A percentile compares a stretch with the other conserved stretches of the same genome.
phyloP scores from a whole-genome alignment of 2,888 invertebrate species.

The Meliscaeva auricollis region DNA sequence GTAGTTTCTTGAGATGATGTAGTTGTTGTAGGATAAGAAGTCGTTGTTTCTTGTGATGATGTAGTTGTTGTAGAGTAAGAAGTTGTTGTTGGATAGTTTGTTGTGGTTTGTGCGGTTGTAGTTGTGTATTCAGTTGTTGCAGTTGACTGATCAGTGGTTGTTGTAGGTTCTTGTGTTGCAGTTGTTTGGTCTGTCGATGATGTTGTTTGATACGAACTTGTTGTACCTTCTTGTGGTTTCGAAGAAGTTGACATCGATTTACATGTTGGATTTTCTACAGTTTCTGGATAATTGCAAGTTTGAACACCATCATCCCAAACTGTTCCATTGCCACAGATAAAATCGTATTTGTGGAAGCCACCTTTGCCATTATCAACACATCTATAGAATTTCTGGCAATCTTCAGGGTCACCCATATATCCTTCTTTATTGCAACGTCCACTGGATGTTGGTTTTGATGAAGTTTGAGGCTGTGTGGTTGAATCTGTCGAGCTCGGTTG shows the following conservation, averaged over 20 bases:
- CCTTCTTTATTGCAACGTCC: constrained; percentile 84
- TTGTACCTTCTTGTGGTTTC: constrained; percentile 40
- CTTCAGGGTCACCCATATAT: constrained; percentile 83
- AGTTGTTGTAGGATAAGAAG: constrained; percentile 37
- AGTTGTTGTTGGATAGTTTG: constrained; percentile 35
- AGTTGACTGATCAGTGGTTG: constrained; percentile 26
- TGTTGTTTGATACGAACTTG: constrained; percentile 48
- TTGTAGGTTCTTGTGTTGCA: constrained; percentile 11
- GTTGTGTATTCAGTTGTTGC: too few relatives aligned
- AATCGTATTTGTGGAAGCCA: constrained; percentile 87
- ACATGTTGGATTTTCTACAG: constrained; percentile 77
- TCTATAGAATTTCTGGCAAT: constrained; percentile 88
- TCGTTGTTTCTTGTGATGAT: constrained; percentile 49
- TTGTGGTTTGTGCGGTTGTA: too few relatives aligned
- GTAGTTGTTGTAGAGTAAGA: constrained; percentile 55
- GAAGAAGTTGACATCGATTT: constrained; percentile 25
- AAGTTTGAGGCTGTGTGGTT: constrained; percentile 67
- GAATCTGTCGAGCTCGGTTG: constrained; percentile 46
- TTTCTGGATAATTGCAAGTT: constrained; percentile 81
- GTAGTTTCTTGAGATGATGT: constrained; percentile 49
- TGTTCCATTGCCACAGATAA: constrained; percentile 88
- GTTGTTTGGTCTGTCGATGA: constrained; percentile 14
- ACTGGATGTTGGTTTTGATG: constrained; percentile 64
- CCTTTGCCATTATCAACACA: constrained; percentile 88
- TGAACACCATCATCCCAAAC: constrained; percentile 86